These are phyloP conservation scores for Scaptomyza hsui DNA, from an alignment of 1,140 invertebrate species.

Conservation along the genomic window DNA sequence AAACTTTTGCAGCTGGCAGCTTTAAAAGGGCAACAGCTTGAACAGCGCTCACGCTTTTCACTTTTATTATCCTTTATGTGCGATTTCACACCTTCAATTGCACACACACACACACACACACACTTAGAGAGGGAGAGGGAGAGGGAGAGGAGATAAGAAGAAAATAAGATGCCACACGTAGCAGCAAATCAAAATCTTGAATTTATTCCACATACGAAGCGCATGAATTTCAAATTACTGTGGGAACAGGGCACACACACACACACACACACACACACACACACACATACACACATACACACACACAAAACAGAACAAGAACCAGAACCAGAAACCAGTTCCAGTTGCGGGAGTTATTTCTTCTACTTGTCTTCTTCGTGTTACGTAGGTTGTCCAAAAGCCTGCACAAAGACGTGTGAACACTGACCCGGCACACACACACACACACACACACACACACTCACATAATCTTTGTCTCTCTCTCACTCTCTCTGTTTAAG, in stretches of 20 bases:
- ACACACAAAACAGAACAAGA: background rate
- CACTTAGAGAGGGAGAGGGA: background rate
- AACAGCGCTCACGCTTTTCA: conserved; percentile 59
- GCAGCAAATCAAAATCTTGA: conserved; percentile 81
- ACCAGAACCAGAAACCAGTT: conserved; percentile 6
- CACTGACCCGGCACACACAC: conserved; percentile 27
- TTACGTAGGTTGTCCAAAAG: conserved; percentile 39
- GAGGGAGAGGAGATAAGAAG: background rate
- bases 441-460: conserved; percentile 6
- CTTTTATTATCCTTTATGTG: conserved; percentile 81
- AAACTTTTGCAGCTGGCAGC: conserved; percentile 4
- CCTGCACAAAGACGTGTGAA: conserved; percentile 45
- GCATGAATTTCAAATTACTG: conserved; percentile 84
- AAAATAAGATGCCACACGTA: conserved; percentile 67
- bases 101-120: conserved; percentile 27
- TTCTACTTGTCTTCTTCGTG: background rate
- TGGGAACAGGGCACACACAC: conserved; percentile 58
- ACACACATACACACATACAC: background rate
- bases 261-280: conserved; percentile 8
- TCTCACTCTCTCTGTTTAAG: background rate
- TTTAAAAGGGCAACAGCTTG: conserved; percentile 19
- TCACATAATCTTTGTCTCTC: background rate
- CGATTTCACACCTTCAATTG: conserved; percentile 80
- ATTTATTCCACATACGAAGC: conserved; percentile 83
- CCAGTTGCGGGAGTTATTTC: background rate